Evolutionary conservation across 2,888 invertebrate genomes (phyloP).

Genomic region (Andrena minutula): DNA sequence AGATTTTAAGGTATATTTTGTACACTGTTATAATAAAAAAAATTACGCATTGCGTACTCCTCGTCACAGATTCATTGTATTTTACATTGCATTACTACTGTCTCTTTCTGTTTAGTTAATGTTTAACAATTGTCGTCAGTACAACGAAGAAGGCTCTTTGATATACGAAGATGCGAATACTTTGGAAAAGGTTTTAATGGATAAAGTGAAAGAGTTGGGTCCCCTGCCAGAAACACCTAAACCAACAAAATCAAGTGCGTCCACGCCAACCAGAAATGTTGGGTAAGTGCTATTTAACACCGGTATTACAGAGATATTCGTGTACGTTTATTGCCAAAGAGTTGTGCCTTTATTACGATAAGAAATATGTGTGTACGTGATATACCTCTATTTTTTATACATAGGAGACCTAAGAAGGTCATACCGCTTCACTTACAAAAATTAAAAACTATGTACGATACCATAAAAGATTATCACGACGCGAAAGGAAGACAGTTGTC

Average conservation of each 20-base stretch:
- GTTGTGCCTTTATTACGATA: background rate
- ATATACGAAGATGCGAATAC: conserved; percentile 97
- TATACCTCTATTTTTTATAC: conserved; percentile 35
- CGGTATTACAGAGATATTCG: conserved; percentile 2
- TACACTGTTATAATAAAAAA: background rate
- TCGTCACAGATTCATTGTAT: background rate
- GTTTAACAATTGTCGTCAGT: conserved; percentile 98
- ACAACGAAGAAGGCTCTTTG: conserved; percentile 98
- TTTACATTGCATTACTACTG: background rate
- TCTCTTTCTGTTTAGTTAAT: conserved; percentile 88
- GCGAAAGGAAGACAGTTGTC: conserved; percentile 96
- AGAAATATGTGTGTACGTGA: background rate
- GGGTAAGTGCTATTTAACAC: conserved; percentile 82
- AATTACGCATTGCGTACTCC: background rate
- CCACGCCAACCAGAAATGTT: conserved; percentile 82
- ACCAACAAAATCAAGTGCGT: conserved; percentile 78
- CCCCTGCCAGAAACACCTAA: conserved; percentile 85
- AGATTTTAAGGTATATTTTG: conserved; percentile 86
- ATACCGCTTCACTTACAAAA: conserved; percentile 88
- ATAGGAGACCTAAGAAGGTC: conserved; percentile 82
- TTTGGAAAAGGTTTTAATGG: conserved; percentile 93
- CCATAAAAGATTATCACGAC: conserved; percentile 95
- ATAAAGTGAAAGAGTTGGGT: conserved; percentile 92
- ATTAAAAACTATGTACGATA: conserved; percentile 94
- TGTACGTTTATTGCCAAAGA: background rate